phyloP scores from a whole-genome alignment of 2,797 vertebrate species.

The Euthynnus affinis region DNA sequence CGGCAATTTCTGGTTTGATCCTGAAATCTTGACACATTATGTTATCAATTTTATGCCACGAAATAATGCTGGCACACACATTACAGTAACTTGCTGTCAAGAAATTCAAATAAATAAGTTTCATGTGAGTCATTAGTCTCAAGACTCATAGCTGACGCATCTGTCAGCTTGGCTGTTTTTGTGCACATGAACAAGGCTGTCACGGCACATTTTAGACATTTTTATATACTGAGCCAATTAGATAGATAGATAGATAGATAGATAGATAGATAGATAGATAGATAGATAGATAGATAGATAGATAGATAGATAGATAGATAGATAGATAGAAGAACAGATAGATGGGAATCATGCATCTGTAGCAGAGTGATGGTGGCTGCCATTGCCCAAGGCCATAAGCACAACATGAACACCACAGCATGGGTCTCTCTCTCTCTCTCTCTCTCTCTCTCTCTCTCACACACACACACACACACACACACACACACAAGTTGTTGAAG shows the following conservation, averaged over 20 bases:
- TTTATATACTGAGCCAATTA: background rate
- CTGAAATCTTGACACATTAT: constrained; percentile 14
- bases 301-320: constrained; percentile 14
- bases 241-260: background rate
- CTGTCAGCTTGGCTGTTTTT: constrained; percentile 44
- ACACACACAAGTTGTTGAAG: constrained; percentile 32
- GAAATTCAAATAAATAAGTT: constrained; percentile 48
- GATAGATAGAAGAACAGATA: too few relatives aligned
- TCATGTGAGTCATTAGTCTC: constrained; percentile 56
- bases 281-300: constrained; percentile 16
- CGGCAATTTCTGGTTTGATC: background rate
- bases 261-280: constrained; percentile 12
- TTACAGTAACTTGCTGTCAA: constrained; percentile 7
- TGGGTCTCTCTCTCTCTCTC: too few relatives aligned
- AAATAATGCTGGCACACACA: constrained; percentile 38
- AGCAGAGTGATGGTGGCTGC: constrained; percentile 17
- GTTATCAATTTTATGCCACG: constrained; percentile 24
- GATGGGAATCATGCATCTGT: constrained; percentile 28
- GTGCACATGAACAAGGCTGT: constrained; percentile 21
- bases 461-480: constrained; percentile 16
- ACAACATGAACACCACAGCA: too few relatives aligned
- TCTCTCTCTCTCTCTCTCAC: constrained; percentile 10
- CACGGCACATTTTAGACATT: constrained; percentile 13
- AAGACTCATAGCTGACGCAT: constrained; percentile 51
- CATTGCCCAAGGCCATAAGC: background rate